Base-by-base conservation (phyloP, 1,140 invertebrate species). In the Odontomachus brunneus region DNA sequence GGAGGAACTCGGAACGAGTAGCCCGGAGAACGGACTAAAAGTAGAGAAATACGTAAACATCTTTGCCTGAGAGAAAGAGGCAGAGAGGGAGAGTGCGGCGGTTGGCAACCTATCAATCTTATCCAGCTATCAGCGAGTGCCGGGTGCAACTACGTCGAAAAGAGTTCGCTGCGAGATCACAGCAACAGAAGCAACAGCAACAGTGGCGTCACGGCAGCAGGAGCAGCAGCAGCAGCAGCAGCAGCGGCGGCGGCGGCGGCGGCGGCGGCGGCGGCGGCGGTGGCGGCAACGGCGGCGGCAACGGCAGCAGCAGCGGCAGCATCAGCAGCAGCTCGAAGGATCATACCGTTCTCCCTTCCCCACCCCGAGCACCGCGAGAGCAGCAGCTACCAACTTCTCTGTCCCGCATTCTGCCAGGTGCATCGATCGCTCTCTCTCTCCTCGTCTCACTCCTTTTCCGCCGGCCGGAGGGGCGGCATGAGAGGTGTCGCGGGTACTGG, bases 101-200 rank as follows among this genome's bases (percentile, higher is more conserved):
- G 75, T 38, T 80, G 75, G 65, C 75, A 80, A 65, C 51, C 65
- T 80, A 80, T 80, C 75, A 80, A 80, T 80, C 75, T 69, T 80
- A 80, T 80, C 33, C 69, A 63, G 71, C 65, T 85, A 83, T 83
- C 48, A 33, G 38, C 26, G 72, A 73, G 65, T 38, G 57, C 55
- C 44, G 82, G 71, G 74, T 81, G 66, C 66, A 80, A 80, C n/a
- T n/a, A n/a, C 29, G 81, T 78, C 49, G 72, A 80, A 74, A 84
- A 84, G 75, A 71, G 83, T 75, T 88, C 86, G 66, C 67, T 73
- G 78, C 87, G 73, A 85, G 87, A 88, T 88, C 87, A 88, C 87
- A 57, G 86, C 69, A 83, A 88, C 87, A 85, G 87, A 86, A 88
- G 86, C 86, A 85, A 88, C 86, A 82, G 83, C 87, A 82, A 83